These are phyloP conservation scores for Cryptocheilus praepositus DNA, from an alignment of 2,888 invertebrate species.

Conservation along the genomic window DNA sequence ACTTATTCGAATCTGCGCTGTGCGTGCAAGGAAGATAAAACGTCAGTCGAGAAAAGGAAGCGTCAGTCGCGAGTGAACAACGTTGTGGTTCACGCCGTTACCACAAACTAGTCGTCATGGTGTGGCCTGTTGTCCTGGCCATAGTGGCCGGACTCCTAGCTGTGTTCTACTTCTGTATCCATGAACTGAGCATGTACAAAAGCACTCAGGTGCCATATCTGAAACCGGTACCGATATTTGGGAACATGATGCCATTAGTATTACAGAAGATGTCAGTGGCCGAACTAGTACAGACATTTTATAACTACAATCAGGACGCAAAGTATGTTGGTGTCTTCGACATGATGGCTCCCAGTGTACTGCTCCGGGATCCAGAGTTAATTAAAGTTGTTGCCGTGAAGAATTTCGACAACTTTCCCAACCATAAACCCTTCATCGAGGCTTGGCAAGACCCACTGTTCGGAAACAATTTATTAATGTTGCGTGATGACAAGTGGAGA, in stretches of 20 bases:
- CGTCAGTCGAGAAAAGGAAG: no score
- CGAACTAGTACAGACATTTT: constrained; percentile 41
- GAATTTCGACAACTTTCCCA: constrained; percentile 44
- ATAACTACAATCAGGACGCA: constrained; percentile 43
- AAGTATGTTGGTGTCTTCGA: constrained; percentile 55
- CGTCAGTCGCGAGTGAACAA: no score
- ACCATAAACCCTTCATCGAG: constrained; percentile 31
- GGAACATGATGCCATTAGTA: constrained; percentile 41
- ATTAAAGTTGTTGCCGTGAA: constrained; percentile 49
- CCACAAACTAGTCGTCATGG: no score
- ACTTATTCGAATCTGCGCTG: no score
- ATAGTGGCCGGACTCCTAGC: not conserved
- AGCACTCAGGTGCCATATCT: constrained; percentile 39
- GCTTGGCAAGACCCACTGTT: constrained; percentile 43
- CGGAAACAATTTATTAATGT: constrained; percentile 47
- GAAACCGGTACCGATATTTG: constrained; percentile 41
- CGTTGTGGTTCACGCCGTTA: no score
- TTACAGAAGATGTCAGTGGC: constrained; percentile 32
- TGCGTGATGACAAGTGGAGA: constrained; percentile 75
- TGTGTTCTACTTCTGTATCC: constrained; percentile 15
- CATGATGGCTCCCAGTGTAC: no score
- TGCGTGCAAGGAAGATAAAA: no score
- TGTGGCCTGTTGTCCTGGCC: not conserved
- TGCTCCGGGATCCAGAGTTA: constrained; percentile 52
- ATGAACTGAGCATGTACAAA: constrained; percentile 14